Evolutionary conservation across 2,113 vertebrate species (phyloP).

Genomic region (Daboia siamensis): DNA sequence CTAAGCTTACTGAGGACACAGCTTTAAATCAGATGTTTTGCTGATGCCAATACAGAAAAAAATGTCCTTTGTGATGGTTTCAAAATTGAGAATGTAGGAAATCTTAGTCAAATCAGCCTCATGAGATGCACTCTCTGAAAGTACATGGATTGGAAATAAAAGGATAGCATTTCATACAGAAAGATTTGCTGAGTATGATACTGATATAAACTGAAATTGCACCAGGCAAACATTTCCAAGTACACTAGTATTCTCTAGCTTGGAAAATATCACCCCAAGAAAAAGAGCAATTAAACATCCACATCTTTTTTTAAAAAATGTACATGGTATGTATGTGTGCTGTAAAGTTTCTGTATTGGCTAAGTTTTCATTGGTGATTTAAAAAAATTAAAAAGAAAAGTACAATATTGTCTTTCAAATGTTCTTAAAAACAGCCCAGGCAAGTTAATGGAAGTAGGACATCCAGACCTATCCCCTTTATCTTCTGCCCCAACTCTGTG

Average conservation of each 20-base stretch:
- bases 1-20: background rate
- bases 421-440: background rate
- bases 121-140: background rate
- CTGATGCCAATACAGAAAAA: too few species aligned
- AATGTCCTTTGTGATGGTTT: background rate
- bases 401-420: background rate
- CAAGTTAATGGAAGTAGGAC: background rate
- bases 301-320: background rate
- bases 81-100: background rate
- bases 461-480: background rate
- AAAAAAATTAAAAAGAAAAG: background rate
- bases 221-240: background rate
- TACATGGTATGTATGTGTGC: background rate
- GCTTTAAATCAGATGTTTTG: background rate
- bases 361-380: background rate
- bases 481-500: background rate
- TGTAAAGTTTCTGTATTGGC: constrained; percentile 8
- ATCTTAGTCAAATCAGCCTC: background rate
- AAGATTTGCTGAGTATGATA: background rate
- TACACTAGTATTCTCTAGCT: background rate
- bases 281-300: constrained; percentile 13
- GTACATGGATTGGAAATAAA: background rate
- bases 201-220: background rate
- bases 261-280: background rate
- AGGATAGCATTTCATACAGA: background rate